Evolutionary conservation across 2,888 invertebrate genomes (phyloP), one percentile per base, ranked within the genome.

Genomic region (Poecilobothrus nobilitatus): DNA sequence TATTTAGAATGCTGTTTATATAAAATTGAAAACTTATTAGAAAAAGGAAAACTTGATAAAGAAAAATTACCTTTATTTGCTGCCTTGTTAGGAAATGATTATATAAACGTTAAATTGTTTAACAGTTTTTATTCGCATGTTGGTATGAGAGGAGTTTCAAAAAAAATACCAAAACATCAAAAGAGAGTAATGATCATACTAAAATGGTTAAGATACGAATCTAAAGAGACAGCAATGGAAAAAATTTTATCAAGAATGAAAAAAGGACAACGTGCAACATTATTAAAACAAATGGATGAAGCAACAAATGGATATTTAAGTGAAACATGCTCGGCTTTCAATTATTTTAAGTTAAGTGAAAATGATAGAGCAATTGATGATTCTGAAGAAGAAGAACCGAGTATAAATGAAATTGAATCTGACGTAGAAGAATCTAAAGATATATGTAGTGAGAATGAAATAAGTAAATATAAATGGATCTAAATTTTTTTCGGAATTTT

Each of bases 11-110:
- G 94, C 76, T 86, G 89, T 78, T 83, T 93, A 22, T 96, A 90
- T 76, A 86, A 83, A 74, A 85, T 90, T 0, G 87, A 91, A 69
- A 85, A 88, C 73, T 86, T 96, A 74, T 82, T 89, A 12, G 82
- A 84, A 18, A 83, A 84, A 78, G 87, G 87, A 1, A 88, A 88
- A 0, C 77, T 94, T 41, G 84, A 88, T 71, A 85, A 85, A 72
- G 85, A 86, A 20, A 81, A 90, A 71, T 78, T 97, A 66, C 94
- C 95, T 0, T 78, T 97, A 27, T 84, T 94, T 71, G 92, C 94
- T 0, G 90, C 91, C 1, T 78, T 96, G 53, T 82, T 95, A 9
- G 97, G 96, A 1, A 97, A 97, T 83, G 97, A 97, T 81, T 95
- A 91, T 81, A 88, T 95, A 10, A 84, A 88, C 62, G 84, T 85